phyloP scores from a whole-genome alignment of 2,113 vertebrate species.

The Sander lucioperca region DNA sequence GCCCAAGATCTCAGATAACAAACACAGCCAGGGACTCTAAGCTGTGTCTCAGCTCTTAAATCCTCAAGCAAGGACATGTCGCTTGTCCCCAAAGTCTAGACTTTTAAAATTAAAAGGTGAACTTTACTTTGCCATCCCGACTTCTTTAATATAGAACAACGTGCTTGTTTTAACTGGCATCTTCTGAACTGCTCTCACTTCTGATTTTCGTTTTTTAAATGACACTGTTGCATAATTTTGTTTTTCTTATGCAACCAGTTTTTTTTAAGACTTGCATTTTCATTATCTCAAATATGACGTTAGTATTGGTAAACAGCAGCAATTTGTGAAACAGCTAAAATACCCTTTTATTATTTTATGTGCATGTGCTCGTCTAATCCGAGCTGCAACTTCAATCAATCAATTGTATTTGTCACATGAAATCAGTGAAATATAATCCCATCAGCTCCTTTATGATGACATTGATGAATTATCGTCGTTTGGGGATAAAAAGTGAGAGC shows the following conservation, averaged over 20 bases:
- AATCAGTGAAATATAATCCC: no score
- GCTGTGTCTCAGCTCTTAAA: not conserved
- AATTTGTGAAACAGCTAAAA: not conserved
- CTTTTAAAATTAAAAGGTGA: not conserved
- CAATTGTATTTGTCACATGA: no score
- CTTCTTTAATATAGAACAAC: not conserved
- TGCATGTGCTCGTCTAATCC: not conserved
- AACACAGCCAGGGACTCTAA: not conserved
- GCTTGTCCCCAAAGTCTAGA: not conserved
- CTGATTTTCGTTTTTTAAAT: not conserved
- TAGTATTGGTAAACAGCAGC: not conserved
- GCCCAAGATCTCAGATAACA: not conserved
- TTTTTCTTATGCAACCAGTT: not conserved
- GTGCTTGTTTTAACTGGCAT: not conserved
- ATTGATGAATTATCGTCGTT: not conserved
- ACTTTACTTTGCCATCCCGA: not conserved
- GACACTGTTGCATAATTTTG: not conserved
- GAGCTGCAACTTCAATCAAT: not conserved
- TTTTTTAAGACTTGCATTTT: not conserved
- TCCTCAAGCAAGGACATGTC: not conserved
- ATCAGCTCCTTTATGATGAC: not conserved
- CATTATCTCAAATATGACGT: not conserved
- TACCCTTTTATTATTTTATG: not conserved
- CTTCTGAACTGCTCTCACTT: not conserved
- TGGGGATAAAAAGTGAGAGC: slow-evolving; percentile 18